Percentiles rank a stretch among this genome's conserved stretches.
These are phyloP conservation scores for Reinhardtius hippoglossoides DNA, from an alignment of 2,113 vertebrate species.

Conservation along the genomic window DNA sequence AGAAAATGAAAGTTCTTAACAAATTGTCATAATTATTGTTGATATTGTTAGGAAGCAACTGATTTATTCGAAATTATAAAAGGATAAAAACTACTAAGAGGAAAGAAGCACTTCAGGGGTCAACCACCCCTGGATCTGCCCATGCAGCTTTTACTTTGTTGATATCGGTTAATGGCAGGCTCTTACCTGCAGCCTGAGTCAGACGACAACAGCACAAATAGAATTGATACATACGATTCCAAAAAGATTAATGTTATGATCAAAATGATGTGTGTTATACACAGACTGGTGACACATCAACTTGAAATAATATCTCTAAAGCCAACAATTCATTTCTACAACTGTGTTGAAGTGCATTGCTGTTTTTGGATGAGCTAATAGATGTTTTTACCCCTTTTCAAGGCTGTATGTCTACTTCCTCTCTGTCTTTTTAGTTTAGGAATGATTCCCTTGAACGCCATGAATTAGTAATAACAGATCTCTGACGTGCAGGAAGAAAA, in stretches of 20 bases:
- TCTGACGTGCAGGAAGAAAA: slow-evolving; percentile 22
- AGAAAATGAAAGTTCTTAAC: no score
- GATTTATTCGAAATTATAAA: no score
- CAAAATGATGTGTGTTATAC: neutral
- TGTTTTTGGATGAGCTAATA: neutral
- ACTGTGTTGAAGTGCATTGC: neutral
- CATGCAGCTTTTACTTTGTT: no score
- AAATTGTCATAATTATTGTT: no score
- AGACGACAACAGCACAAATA: neutral
- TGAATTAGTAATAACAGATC: slow-evolving; percentile 51
- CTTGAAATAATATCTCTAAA: neutral
- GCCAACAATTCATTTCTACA: neutral
- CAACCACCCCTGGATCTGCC: no score
- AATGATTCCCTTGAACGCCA: slow-evolving; percentile 20
- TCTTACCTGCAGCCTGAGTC: neutral
- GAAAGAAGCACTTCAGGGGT: no score
- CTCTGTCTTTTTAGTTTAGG: slow-evolving; percentile 29
- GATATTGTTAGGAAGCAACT: no score
- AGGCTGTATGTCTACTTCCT: slow-evolving; percentile 19
- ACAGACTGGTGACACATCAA: neutral
- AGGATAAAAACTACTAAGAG: no score
- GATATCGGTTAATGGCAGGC: no score
- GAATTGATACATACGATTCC: neutral
- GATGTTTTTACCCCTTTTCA: neutral
- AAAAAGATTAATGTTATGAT: neutral